Evolutionary conservation across 37 sponge, comb jelly and placozoan genomes (phyloP), one percentile per base, ranked within the genome.

Genomic region (Geodia barretti): DNA sequence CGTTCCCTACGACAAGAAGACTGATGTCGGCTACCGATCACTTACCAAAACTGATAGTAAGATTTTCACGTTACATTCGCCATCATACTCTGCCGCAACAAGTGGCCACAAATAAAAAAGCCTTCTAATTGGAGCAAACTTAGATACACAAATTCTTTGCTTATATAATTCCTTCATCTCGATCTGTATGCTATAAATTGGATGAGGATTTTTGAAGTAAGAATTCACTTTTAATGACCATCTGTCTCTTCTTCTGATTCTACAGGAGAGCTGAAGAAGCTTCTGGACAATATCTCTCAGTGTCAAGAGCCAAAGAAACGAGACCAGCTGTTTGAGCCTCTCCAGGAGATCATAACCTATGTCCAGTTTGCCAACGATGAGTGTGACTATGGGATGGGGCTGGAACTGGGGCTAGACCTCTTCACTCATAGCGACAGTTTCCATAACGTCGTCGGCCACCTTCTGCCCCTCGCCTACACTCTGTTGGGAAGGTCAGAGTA

Each of bases 321-420:
- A 40, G 86, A 82, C 21, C 23, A 67, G 19, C 69, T 60, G 2
- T 79, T 68, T 47, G 97, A 93, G 28, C 84, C 90, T 28, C 84
- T 96, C 14, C 89, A 96, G 26, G 93, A 96, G 62, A 62, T 87
- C 31, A 41, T 96, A 39, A 92, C 91, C 28, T 92, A 47, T 75
- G 87, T 95, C 20, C 97, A 96, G 84, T 96, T 96, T 80, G 97
- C 97, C 26, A 96, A 96, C 62, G 97, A 96, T 79, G 97, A 96
- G 75, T 90, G 93, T 70, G 97, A 96, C 78, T 93, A 90, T 87
- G 97, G 97, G n/a, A 96, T 96, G 97, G 97, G 97, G 4, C 54
- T 96, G n/a, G 97, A 96, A 74, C 78, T 96, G 24, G 97, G 97
- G 4, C 73, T 92, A 64, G 88, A 93, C 60, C 76, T 96, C 72